phyloP scores from a whole-genome alignment of 2,888 invertebrate species.

The Glaucopsyche alexis region DNA sequence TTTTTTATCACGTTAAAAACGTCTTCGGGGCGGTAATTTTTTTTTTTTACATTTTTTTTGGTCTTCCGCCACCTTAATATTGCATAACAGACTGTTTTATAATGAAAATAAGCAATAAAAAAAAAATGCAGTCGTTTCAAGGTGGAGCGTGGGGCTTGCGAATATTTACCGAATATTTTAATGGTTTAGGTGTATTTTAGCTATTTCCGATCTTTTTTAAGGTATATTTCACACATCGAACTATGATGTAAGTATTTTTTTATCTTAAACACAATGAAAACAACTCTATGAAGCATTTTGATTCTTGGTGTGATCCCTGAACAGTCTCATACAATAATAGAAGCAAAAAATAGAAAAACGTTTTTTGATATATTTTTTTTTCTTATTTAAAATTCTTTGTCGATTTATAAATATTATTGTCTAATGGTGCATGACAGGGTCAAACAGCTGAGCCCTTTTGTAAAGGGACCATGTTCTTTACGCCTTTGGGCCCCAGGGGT shows the following conservation, averaged over 20 bases:
- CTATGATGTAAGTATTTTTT: no score
- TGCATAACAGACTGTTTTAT: no score
- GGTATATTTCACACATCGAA: background rate
- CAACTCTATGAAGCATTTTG: no score
- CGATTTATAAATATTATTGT: conserved; percentile 16
- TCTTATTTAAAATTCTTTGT: background rate
- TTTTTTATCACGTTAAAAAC: no score
- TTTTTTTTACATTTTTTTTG: no score
- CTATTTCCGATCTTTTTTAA: background rate
- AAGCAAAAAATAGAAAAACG: background rate
- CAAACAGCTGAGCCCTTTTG: conserved; percentile 17
- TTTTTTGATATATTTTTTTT: background rate
- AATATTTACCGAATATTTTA: background rate
- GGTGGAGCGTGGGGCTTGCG: no score
- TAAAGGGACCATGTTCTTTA: background rate
- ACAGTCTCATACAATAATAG: background rate
- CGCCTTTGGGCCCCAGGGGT: background rate
- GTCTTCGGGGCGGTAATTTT: no score
- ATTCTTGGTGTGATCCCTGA: background rate
- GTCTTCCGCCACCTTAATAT: no score
- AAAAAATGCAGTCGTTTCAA: no score
- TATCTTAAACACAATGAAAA: no score
- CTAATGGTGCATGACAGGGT: conserved; percentile 25
- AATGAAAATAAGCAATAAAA: no score
- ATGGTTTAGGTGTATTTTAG: background rate